Evolutionary conservation across 1,140 invertebrate species (phyloP).

Genomic region (Neuroterus valhalla): DNA sequence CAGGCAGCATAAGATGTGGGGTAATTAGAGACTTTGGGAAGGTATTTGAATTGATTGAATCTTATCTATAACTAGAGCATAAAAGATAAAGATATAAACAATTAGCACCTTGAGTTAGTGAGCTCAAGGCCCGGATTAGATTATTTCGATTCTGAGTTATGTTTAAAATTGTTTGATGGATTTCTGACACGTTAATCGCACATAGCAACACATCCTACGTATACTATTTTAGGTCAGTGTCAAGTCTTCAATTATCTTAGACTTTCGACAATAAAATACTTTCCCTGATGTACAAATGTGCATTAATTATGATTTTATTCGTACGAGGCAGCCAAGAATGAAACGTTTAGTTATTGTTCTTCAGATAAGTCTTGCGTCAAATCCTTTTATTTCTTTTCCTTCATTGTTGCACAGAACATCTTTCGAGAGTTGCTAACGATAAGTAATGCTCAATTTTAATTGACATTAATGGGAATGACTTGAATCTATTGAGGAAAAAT

Average conservation of each 20-base stretch:
- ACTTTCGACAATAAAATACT: conserved; percentile 8
- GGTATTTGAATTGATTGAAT: no score
- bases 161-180: neutral
- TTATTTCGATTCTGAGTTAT: neutral
- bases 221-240: conserved; percentile 6
- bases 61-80: no score
- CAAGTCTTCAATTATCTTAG: neutral
- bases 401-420: neutral
- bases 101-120: neutral
- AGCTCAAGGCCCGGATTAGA: neutral
- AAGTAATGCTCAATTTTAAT: no score
- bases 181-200: neutral
- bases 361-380: neutral
- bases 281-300: neutral
- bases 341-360: conserved; percentile 1
- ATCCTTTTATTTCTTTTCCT: neutral
- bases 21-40: no score
- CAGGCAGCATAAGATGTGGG: no score
- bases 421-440: no score
- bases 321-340: neutral
- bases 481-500: no score
- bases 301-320: conserved; percentile 6
- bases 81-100: neutral
- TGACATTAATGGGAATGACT: no score
- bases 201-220: neutral